Evolutionary conservation across 1,140 invertebrate species (phyloP), one percentile per base, ranked within the genome.

Genomic region (Agrypnia vestita): DNA sequence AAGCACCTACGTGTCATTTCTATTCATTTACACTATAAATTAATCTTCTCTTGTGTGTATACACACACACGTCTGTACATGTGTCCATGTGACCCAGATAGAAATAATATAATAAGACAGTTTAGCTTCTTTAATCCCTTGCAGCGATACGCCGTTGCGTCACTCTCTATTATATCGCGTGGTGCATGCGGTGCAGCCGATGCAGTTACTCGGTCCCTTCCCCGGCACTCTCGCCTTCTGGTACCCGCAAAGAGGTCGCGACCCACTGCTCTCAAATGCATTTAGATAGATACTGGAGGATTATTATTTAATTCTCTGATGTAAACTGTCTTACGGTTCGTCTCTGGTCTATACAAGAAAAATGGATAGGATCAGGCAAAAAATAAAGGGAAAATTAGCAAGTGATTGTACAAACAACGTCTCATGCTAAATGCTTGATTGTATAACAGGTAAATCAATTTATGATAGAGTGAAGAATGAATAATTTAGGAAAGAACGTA

Each of bases 141-240:
- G n/a, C 15, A 61, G 56, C 56, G 56, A n/a, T 21, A 19, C 46
- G 21, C 15, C 43, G 43, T 71, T 71, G 67, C 67, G 47, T 71
- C 67, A 71, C 67, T 15, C 15, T 19, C 67, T 47, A 71, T 71
- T 71, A 71, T 49, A 71, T 71, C 67, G n/a, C 13, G 15, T 71
- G 19, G 35, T 35, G 25, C 21, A 3, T n/a, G n/a, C n/a, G 12
- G 59, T 62, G 35, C 61, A 43, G 61, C 61, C 11, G 21, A 59
- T 43, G 9, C 61, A 64, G 61, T 43, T 64, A 13, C 61, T 35
- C 46, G 17, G 67, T 71, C 67, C 67, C n/a, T 71, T 71, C 67
- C 21, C 43, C 0, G 44, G 46, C 67, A 69, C 64, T 69, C 64
- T 69, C 44, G 61, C 67, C 43, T 47, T 71, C 67, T 71, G 13